Conservation (phyloP, 2,113 vertebrate genomes). For the Neopipo cinnamomea region DNA sequence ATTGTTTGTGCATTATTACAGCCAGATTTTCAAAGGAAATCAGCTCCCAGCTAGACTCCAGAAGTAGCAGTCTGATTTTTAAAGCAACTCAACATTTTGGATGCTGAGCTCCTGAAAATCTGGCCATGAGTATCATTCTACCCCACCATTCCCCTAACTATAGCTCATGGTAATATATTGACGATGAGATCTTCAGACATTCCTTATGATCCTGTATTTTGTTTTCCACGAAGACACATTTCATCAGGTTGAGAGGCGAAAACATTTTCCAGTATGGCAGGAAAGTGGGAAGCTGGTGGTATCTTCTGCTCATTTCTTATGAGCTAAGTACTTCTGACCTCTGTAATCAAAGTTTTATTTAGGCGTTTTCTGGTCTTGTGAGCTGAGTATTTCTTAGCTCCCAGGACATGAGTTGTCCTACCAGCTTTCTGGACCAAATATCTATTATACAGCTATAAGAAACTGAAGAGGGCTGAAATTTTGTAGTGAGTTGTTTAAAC, state of each 20-base stretch:
- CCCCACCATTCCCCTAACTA: neutral
- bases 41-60: constrained; percentile 28
- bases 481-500: neutral
- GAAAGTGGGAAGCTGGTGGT: neutral
- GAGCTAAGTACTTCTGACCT: neutral
- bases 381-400: neutral
- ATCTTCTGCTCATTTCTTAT: neutral
- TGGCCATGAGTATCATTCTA: neutral
- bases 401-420: neutral
- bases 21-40: constrained; percentile 51
- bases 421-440: neutral
- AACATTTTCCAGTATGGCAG: neutral
- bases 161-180: neutral
- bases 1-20: constrained; percentile 34
- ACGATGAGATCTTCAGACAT: neutral
- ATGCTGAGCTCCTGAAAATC: neutral
- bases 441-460: neutral
- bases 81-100: neutral
- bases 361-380: neutral
- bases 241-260: neutral
- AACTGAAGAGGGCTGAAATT: neutral
- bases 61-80: constrained; percentile 18
- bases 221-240: neutral
- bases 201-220: neutral
- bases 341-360: neutral